Evolutionary conservation across 2,888 invertebrate species (phyloP).

Genomic region (Lissonota sp.): DNA sequence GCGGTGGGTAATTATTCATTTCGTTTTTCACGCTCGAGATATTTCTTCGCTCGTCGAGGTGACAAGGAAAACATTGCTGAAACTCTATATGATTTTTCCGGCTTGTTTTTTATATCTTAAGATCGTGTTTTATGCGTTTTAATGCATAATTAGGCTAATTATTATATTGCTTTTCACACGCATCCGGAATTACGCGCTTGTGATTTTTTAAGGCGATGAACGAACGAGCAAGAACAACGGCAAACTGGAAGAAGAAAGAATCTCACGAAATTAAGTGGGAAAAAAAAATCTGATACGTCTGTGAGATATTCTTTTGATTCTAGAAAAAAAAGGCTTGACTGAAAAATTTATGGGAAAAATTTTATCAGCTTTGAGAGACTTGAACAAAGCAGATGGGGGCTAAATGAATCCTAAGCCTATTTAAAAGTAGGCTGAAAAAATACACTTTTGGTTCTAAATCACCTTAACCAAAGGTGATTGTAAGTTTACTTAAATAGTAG

Average conservation of each 20-base stretch:
- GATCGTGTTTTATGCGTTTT: constrained; percentile 3
- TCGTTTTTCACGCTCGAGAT: constrained; percentile 16
- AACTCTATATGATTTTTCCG: constrained; percentile 54
- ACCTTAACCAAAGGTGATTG: too few relatives aligned
- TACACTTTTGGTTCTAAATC: too few relatives aligned
- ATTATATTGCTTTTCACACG: constrained; percentile 16
- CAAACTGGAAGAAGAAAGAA: not conserved
- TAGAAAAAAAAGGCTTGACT: not conserved
- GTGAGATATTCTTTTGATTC: too few relatives aligned
- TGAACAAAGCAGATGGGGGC: too few relatives aligned
- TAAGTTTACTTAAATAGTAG: too few relatives aligned
- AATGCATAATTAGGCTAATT: not conserved
- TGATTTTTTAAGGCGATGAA: not conserved
- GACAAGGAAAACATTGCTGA: constrained; percentile 16
- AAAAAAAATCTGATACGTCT: too few relatives aligned
- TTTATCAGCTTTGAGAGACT: too few relatives aligned
- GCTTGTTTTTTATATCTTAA: constrained; percentile 3
- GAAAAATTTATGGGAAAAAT: not conserved
- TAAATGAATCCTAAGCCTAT: too few relatives aligned
- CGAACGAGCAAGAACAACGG: constrained; percentile 28
- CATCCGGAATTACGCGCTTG: constrained; percentile 25
- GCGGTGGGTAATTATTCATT: not conserved
- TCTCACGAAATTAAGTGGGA: not conserved
- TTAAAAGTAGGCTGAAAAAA: too few relatives aligned
- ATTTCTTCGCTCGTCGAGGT: constrained; percentile 26